phyloP scores from a whole-genome alignment of 92 coral and sea anemone genomes.

The Bergia sp. region DNA sequence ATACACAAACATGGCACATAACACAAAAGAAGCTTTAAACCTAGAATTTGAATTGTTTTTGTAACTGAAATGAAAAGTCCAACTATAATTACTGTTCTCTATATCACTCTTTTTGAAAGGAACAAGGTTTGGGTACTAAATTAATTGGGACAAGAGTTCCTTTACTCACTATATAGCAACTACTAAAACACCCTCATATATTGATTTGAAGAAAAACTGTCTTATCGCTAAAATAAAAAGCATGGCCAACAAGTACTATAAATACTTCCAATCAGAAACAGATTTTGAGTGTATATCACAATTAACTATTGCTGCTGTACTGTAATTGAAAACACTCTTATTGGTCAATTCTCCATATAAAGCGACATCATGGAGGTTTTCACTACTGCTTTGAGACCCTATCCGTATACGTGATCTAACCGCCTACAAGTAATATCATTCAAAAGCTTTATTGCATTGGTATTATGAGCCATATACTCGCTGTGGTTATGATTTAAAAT shows the following conservation, averaged over 20 bases:
- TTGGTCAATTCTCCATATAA: not conserved
- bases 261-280: not conserved
- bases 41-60: not conserved
- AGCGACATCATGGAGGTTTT: not conserved
- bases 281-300: not conserved
- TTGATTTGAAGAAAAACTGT: not conserved
- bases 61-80: not conserved
- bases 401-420: not conserved
- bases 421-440: not conserved
- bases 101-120: too few relatives aligned
- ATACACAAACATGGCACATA: not conserved
- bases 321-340: not conserved
- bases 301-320: not conserved
- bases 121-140: too few relatives aligned
- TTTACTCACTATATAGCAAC: not conserved
- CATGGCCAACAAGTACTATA: too few relatives aligned
- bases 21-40: not conserved
- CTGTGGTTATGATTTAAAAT: not conserved
- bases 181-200: too few relatives aligned
- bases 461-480: not conserved
- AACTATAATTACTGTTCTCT: too few relatives aligned
- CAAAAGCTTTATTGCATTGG: not conserved
- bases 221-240: not conserved
- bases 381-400: not conserved
- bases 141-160: not conserved